A percentile compares a stretch with the other conserved stretches of the same genome.
Evolutionary conservation across 2,888 invertebrate genomes (phyloP).

Genomic region (Macropis europaea): DNA sequence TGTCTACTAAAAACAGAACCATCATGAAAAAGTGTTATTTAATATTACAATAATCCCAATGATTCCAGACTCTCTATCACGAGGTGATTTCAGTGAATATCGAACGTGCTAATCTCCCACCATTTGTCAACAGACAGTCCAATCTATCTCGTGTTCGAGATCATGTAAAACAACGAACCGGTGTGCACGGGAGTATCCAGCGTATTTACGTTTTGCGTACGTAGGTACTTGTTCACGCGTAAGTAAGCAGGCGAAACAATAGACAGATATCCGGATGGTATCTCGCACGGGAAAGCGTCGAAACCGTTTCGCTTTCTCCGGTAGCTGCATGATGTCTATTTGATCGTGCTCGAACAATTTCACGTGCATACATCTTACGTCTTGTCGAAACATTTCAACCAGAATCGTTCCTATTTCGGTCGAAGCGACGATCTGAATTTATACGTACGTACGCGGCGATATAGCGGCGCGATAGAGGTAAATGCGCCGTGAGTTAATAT

Average conservation of each 20-base stretch:
- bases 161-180: no score
- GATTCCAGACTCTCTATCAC: no score
- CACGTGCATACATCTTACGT: slow-evolving; percentile 7
- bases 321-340: slow-evolving; percentile 10
- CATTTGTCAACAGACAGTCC: no score
- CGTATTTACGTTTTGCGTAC: background rate
- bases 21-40: no score
- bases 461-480: slow-evolving; percentile 34
- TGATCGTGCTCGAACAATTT: slow-evolving; percentile 40
- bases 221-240: slow-evolving; percentile 1
- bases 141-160: no score
- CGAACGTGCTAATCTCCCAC: no score
- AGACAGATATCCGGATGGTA: background rate
- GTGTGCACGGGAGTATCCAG: no score
- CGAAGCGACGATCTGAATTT: slow-evolving; percentile 35
- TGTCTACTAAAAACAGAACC: no score
- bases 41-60: no score
- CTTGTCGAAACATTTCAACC: slow-evolving; percentile 17
- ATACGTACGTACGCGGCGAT: slow-evolving; percentile 27
- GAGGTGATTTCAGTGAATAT: no score
- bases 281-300: background rate
- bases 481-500: slow-evolving; percentile 55
- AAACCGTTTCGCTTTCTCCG: slow-evolving; percentile 14
- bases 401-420: slow-evolving; percentile 21
- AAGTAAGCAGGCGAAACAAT: background rate